Percentiles rank a stretch among this genome's conserved stretches.
Evolutionary conservation across 2,797 vertebrate genomes (phyloP).

Genomic region (Acanthurus lineatus): DNA sequence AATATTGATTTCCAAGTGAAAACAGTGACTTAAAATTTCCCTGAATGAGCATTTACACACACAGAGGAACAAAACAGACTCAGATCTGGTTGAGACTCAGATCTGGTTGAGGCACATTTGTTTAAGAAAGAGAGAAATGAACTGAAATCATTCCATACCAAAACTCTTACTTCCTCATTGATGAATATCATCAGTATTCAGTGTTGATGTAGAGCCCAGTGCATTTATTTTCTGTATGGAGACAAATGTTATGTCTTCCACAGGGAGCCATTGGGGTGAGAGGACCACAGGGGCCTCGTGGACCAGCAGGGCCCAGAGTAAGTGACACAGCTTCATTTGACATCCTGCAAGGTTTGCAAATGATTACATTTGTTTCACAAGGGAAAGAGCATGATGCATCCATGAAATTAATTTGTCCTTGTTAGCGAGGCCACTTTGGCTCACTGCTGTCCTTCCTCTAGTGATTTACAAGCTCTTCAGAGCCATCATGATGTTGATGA

Average conservation of each 20-base stretch:
- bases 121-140: not conserved
- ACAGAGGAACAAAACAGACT: too few relatives aligned
- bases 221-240: conserved; percentile 1
- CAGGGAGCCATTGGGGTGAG: conserved; percentile 94
- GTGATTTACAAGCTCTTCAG: conserved; percentile 1
- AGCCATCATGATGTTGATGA: not conserved
- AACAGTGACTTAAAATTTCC: not conserved
- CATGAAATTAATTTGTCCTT: conserved; percentile 12
- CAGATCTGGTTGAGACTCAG: too few relatives aligned
- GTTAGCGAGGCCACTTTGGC: conserved; percentile 4
- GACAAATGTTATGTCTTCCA: conserved; percentile 34
- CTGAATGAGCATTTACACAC: not conserved
- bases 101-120: not conserved
- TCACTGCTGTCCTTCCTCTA: not conserved
- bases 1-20: not conserved
- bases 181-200: not conserved
- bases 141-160: not conserved
- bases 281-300: conserved; percentile 92
- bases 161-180: not conserved
- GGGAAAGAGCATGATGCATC: not conserved
- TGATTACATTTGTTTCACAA: conserved; percentile 21
- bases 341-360: conserved; percentile 1
- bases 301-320: conserved; percentile 91
- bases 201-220: not conserved
- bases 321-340: conserved; percentile 69